Evolutionary conservation across 2,113 vertebrate genomes (phyloP), one percentile per base, ranked within the genome.

Genomic region (Apeltes quadracus): DNA sequence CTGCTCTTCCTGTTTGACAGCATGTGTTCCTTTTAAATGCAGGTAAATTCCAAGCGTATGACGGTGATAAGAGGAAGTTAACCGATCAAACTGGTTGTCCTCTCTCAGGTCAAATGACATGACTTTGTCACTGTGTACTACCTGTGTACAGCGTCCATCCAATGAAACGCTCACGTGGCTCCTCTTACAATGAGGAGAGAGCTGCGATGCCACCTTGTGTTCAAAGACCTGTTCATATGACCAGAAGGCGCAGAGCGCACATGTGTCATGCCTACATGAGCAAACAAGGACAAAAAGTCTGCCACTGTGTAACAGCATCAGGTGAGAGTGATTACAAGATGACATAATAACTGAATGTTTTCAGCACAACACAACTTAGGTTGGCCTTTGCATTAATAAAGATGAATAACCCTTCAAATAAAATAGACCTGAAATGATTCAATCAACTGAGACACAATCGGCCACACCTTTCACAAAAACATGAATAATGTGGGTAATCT

Each of bases 131-230:
- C 62, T 9, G 68, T 66, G 72, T 55, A 0, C 48, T 51, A 50
- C 69, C 78, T 70, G 75, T 68, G 36, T 13, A 2, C 22, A 70
- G 1, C 53, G 51, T 22, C 59, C 48, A 9, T 36, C 43, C 50
- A 22, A 39, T 53, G 13, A 27, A 53, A 20, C 25, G 22, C 15
- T 20, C 32, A 12, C 48, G n/a, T 54, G 27, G 23, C 20, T 41
- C 20, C 8, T 9, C 55, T 57, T 1, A 15, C 56, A 66, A 7
- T 36, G 10, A 1, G 2, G 22, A 41, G 54, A 13, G 77, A 34
- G 4, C 72, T 67, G 74, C 84, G 73, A 32, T 48, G 78, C 87
- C 92, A 84, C 75, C 92, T 65, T 81, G 86, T 89, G 91, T 56
- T n/a, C 4, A 38, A n/a, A 38, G 23, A n/a, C 34, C 32, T 4